Evolutionary conservation across 2,888 invertebrate genomes (phyloP), one percentile per base, ranked within the genome.

Genomic region (Quadroppia sp.): DNA sequence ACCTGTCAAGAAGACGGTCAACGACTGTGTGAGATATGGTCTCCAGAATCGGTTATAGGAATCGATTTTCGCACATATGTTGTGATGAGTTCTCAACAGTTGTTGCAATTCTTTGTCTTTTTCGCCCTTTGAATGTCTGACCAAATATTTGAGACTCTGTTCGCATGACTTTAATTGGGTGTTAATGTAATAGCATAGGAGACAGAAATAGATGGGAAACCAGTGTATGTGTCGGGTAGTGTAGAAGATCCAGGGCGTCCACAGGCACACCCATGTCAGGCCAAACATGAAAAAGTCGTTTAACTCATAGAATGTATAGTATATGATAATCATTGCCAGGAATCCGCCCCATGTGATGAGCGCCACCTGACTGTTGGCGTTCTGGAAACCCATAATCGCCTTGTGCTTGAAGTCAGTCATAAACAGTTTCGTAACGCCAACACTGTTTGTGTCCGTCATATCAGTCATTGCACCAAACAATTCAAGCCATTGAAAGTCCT

Each of bases 401-500:
- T 15, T 56, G 2, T 4, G 20, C 23, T 23, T 56, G 9, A 56
- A 23, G 20, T 23, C 17, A 3, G 4, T 25, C 23, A 28, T 2
- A 23, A 25, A 23, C 11, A 3, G 20, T 6, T 56, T 25, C 3
- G 20, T 23, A 15, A 56, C 7, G 4, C 28, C 56, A 56, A 56
- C 23, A 56, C 7, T 23, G 6, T 56, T 56, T 3, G 23, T 7
- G 15, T 56, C 25, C 20, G 23, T 28, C 2, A 23, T 23, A 2
- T 25, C 56, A 56, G 20, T 4, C 9, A 56, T 7, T 23, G 56
- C 23, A 25, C 25, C 56, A 15, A 56, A 56, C 25, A 56, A 7
- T 56, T 56, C 56, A 56, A 56, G 20, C 56, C 56, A 56, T 56
- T 9, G 9, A 15, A 23, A 56, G 20, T 56, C 56, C 20, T 56